phyloP scores from a whole-genome alignment of 2,113 vertebrate species.

The Sardina pilchardus region DNA sequence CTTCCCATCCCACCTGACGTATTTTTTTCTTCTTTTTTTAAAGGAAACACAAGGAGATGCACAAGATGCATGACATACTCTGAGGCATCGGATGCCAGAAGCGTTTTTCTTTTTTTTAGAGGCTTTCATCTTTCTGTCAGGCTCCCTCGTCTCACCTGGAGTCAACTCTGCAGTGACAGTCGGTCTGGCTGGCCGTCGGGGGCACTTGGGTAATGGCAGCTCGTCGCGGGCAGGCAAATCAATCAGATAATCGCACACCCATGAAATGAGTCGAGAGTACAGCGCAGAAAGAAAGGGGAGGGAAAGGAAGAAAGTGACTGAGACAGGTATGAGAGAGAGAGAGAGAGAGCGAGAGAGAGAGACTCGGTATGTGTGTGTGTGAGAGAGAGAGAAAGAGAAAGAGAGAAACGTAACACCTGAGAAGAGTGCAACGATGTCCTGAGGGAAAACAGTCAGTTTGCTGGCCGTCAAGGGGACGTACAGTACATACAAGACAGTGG shows the following conservation, averaged over 20 bases:
- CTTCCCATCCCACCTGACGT: neutral
- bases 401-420: neutral
- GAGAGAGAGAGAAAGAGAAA: neutral
- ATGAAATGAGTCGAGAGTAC: constrained; percentile 57
- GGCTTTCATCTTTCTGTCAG: neutral
- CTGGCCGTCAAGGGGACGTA: neutral
- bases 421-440: neutral
- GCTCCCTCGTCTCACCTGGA: neutral
- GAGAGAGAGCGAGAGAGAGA: neutral
- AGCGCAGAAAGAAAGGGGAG: constrained; percentile 26
- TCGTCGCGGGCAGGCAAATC: constrained; percentile 45
- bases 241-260: constrained; percentile 60
- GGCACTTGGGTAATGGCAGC: constrained; percentile 34
- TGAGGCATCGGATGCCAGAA: neutral
- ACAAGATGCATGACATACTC: neutral
- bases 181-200: constrained; percentile 15
- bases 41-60: neutral
- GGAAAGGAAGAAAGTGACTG: constrained; percentile 22
- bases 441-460: neutral
- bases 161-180: constrained; percentile 36
- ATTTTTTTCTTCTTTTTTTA: neutral
- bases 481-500: neutral
- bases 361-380: too few relatives aligned
- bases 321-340: neutral
- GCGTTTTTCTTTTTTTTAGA: neutral